Conservation (phyloP, 2,888 invertebrate species). For the Chironomus riparius region DNA sequence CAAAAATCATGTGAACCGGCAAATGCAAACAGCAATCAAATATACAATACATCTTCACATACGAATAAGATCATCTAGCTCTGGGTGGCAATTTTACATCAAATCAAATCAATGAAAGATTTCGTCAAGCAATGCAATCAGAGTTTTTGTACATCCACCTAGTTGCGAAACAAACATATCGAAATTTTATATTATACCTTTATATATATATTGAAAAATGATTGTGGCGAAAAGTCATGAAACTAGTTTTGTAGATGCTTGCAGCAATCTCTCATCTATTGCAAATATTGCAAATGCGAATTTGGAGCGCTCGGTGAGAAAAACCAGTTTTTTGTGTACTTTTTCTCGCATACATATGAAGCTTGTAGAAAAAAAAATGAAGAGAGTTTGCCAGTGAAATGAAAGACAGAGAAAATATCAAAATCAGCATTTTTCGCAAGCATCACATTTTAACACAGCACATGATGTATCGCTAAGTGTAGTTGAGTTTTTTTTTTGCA, state of each 20-base stretch:
- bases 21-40: too few species aligned
- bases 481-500: background rate
- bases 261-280: conserved; percentile 6
- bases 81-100: too few species aligned
- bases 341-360: background rate
- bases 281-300: conserved; percentile 4
- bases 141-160: background rate
- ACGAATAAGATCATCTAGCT: too few species aligned
- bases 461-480: too few species aligned
- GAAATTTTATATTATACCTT: background rate
- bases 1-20: too few species aligned
- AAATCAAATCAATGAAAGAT: too few species aligned
- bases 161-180: background rate
- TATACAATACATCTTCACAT: too few species aligned
- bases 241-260: conserved; percentile 2
- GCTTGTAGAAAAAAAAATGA: background rate
- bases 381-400: background rate
- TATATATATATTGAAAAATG: background rate
- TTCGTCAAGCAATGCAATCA: too few species aligned
- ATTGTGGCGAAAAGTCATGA: background rate
- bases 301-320: background rate
- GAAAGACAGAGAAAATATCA: background rate
- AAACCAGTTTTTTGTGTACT: background rate
- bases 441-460: too few species aligned
- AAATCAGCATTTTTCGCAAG: background rate